phyloP scores from a whole-genome alignment of 2,113 vertebrate genomes.

The Callopanchax toddi region DNA sequence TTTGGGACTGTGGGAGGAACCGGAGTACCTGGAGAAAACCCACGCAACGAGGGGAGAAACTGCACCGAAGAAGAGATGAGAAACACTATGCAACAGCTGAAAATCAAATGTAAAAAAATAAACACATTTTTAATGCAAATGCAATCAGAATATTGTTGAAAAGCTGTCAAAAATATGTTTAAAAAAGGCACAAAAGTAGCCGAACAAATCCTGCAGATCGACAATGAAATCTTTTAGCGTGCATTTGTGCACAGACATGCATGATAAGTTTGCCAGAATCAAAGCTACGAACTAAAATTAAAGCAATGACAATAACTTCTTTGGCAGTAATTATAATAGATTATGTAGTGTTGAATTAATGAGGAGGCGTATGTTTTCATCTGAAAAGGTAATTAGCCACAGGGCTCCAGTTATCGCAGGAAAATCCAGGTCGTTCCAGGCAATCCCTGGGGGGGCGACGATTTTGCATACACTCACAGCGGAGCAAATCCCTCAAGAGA shows the following conservation, averaged over 20 bases:
- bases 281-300: conserved; percentile 65
- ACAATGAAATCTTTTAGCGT: background rate
- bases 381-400: conserved; percentile 74
- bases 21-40: too few relatives aligned
- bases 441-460: conserved; percentile 34
- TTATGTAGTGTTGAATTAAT: conserved; percentile 70
- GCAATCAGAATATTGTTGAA: too few relatives aligned
- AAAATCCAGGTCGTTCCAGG: conserved; percentile 60
- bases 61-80: too few relatives aligned
- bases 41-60: too few relatives aligned
- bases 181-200: too few relatives aligned
- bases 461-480: conserved; percentile 36
- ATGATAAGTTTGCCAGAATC: background rate
- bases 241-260: background rate
- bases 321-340: conserved; percentile 78
- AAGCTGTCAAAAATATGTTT: too few relatives aligned
- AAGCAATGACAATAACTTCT: conserved; percentile 74
- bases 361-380: conserved; percentile 72
- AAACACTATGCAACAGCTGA: too few relatives aligned
- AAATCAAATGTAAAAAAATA: too few relatives aligned
- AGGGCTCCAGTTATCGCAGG: conserved; percentile 53
- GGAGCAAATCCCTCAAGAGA: conserved; percentile 36
- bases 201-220: too few relatives aligned
- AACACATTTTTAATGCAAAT: too few relatives aligned
- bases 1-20: too few relatives aligned